Percentiles rank a stretch among this genome's conserved stretches.
Conservation (phyloP, 2,797 vertebrate species). For the Pangasius mekongensis region DNA sequence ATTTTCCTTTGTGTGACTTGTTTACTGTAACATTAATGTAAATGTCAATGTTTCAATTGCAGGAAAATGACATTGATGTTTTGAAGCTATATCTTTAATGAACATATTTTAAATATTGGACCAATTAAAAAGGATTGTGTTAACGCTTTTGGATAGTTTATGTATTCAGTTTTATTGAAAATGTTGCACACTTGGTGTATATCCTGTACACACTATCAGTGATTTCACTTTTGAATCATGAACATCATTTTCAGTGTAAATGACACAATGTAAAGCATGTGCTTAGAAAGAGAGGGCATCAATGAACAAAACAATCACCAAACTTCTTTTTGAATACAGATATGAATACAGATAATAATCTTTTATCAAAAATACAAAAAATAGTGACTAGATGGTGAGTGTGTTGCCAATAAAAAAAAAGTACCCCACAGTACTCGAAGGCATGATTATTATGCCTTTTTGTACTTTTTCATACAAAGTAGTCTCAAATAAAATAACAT, state of each 20-base stretch:
- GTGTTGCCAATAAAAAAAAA: not conserved
- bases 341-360: not conserved
- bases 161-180: conserved; percentile 3
- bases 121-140: conserved; percentile 67
- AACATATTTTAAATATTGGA: conserved; percentile 72
- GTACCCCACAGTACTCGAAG: not conserved
- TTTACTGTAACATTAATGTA: conserved; percentile 72
- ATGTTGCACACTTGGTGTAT: not conserved
- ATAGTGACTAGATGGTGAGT: not conserved
- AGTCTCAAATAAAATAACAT: not conserved
- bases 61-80: conserved; percentile 75
- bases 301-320: not conserved
- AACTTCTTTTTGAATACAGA: not conserved
- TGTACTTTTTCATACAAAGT: not conserved
- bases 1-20: conserved; percentile 64
- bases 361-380: not conserved
- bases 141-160: not conserved
- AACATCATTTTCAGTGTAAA: not conserved
- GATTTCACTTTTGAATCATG: not conserved
- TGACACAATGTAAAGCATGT: not conserved
- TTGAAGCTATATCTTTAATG: conserved; percentile 76
- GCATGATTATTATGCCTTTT: not conserved
- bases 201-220: not conserved
- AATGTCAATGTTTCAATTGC: conserved; percentile 70
- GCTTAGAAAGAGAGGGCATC: not conserved